Conservation (phyloP, 2,888 invertebrate species). For the Tholera decimalis region DNA sequence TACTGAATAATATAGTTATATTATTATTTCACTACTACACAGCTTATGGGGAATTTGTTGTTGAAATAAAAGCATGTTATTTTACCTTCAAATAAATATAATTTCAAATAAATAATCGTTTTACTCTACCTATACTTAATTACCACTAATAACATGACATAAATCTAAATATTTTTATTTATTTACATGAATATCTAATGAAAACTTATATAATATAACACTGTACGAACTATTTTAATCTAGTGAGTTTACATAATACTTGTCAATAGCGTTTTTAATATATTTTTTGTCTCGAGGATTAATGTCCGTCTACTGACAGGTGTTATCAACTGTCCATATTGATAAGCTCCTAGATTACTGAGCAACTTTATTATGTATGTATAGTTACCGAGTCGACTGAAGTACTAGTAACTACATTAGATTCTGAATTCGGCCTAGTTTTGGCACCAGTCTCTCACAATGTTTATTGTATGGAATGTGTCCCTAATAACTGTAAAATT, state of each 20-base stretch:
- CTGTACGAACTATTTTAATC: too few species aligned
- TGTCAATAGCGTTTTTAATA: not conserved
- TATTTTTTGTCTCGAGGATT: not conserved
- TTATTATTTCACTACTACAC: not conserved
- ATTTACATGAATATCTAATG: not conserved
- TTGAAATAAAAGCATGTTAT: slow-evolving; percentile 48
- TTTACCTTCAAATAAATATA: slow-evolving; percentile 54
- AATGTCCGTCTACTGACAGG: not conserved
- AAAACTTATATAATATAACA: too few species aligned
- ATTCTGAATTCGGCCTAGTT: slow-evolving; percentile 1
- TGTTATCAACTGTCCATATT: not conserved
- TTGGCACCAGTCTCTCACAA: too few species aligned
- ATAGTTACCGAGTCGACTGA: not conserved
- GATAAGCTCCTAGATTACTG: not conserved
- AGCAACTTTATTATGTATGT: not conserved
- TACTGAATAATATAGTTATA: slow-evolving; percentile 2
- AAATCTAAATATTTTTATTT: not conserved
- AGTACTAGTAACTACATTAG: not conserved
- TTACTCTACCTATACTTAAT: slow-evolving; percentile 29
- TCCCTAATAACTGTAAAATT: too few species aligned
- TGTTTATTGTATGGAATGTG: too few species aligned
- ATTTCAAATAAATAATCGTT: slow-evolving; percentile 44
- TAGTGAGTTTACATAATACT: not conserved
- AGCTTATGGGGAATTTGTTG: slow-evolving; percentile 35
- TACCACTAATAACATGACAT: not conserved